A percentile compares a stretch with the other conserved stretches of the same genome.
Conservation (phyloP, 2,797 vertebrate species). For the Xerus rutilus region DNA sequence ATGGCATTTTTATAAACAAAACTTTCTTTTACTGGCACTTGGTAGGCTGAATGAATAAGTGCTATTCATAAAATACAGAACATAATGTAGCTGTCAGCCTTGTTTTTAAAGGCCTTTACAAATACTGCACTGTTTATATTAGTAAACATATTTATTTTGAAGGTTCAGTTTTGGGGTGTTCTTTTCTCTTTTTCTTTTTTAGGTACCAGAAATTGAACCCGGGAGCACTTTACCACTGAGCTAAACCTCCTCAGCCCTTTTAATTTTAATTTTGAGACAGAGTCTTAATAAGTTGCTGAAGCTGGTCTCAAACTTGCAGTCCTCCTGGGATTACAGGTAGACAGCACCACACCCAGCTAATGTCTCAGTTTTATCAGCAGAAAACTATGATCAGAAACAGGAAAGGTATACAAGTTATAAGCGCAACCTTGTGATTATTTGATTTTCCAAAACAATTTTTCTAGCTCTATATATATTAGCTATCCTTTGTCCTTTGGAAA, state of each 20-base stretch:
- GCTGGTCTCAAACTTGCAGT: background rate
- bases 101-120: background rate
- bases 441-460: background rate
- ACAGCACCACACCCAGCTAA: background rate
- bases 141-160: background rate
- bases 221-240: too few species aligned
- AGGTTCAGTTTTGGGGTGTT: background rate
- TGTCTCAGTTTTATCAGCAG: slow-evolving; percentile 40
- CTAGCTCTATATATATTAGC: background rate
- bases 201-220: too few species aligned
- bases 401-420: background rate
- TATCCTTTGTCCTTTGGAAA: background rate
- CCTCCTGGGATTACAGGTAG: background rate
- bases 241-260: too few species aligned
- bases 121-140: background rate
- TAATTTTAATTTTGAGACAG: too few species aligned
- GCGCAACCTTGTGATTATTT: background rate
- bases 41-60: background rate
- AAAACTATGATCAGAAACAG: background rate
- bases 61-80: background rate
- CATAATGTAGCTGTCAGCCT: background rate
- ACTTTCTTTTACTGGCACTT: background rate
- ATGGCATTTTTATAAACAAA: slow-evolving; percentile 35
- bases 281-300: too few species aligned
- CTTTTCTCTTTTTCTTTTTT: background rate